Evolutionary conservation across 35 echinoderm and acorn worm species (phyloP).

Genomic region (Ptychodera flava): DNA sequence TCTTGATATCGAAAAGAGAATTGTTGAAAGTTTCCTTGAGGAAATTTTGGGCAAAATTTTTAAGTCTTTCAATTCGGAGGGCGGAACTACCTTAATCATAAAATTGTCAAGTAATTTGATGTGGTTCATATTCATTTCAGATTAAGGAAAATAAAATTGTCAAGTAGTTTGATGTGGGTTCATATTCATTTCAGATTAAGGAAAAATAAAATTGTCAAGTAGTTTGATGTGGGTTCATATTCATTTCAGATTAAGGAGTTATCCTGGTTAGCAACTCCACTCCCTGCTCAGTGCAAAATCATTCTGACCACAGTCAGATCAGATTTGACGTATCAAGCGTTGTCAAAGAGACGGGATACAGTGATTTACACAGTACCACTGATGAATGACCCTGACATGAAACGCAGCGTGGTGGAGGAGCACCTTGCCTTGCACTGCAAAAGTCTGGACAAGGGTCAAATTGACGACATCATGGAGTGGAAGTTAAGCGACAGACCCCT

Average conservation of each 20-base stretch:
- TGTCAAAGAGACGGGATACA: conserved; percentile 41
- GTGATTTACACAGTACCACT: conserved; percentile 35
- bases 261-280: conserved; percentile 52
- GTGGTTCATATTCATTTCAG: too few species aligned
- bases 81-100: too few species aligned
- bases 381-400: conserved; percentile 34
- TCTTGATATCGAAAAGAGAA: too few species aligned
- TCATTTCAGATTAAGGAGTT: conserved; percentile 63
- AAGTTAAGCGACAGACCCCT: conserved; percentile 72
- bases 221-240: too few species aligned
- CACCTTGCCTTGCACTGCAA: conserved; percentile 82
- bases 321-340: conserved; percentile 78
- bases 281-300: conserved; percentile 82
- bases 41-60: too few species aligned
- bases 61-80: too few species aligned
- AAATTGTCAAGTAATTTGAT: too few species aligned
- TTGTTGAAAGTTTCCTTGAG: too few species aligned
- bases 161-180: too few species aligned
- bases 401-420: conserved; percentile 40
- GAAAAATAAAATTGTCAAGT: too few species aligned
- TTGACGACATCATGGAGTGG: conserved; percentile 53
- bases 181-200: too few species aligned
- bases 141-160: too few species aligned
- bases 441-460: conserved; percentile 44
- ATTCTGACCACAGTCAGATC: conserved; percentile 62